Percentiles rank a stretch among this genome's conserved stretches.
phyloP scores from a whole-genome alignment of 2,888 invertebrate species.

The Tachina lurida region DNA sequence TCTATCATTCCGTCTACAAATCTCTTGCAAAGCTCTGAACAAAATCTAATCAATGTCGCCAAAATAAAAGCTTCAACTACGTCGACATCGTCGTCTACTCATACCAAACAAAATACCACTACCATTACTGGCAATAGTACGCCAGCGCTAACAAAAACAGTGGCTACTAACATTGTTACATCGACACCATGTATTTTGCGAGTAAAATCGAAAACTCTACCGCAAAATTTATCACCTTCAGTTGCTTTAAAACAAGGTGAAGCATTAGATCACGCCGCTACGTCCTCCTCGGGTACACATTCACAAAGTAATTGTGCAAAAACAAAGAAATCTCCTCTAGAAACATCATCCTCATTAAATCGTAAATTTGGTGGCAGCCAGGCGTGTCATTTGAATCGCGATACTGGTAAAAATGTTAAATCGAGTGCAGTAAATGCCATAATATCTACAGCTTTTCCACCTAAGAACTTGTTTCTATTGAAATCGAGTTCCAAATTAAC shows the following conservation, averaged over 20 bases:
- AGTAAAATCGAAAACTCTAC: slow-evolving; percentile 86
- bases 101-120: slow-evolving; percentile 70
- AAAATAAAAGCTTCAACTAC: slow-evolving; percentile 64
- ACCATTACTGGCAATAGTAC: slow-evolving; percentile 53
- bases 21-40: slow-evolving; percentile 69
- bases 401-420: slow-evolving; percentile 50
- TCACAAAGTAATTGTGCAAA: slow-evolving; percentile 12
- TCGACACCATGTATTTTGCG: slow-evolving; percentile 76
- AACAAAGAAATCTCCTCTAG: slow-evolving; percentile 60
- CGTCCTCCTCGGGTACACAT: slow-evolving; percentile 10
- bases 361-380: slow-evolving; percentile 76
- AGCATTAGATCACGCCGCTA: slow-evolving; percentile 74
- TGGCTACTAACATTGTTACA: slow-evolving; percentile 51
- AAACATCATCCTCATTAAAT: slow-evolving; percentile 57
- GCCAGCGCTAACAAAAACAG: slow-evolving; percentile 1
- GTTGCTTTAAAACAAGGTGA: slow-evolving; percentile 78
- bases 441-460: slow-evolving; percentile 82
- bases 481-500: slow-evolving; percentile 81
- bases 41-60: slow-evolving; percentile 76
- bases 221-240: slow-evolving; percentile 84
- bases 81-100: slow-evolving; percentile 32
- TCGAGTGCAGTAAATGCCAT: slow-evolving; percentile 69
- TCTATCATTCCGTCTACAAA: slow-evolving; percentile 24
- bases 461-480: slow-evolving; percentile 82
- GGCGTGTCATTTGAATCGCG: slow-evolving; percentile 73